phyloP scores from a whole-genome alignment of 2,888 invertebrate genomes.

The Diaperis boleti region DNA sequence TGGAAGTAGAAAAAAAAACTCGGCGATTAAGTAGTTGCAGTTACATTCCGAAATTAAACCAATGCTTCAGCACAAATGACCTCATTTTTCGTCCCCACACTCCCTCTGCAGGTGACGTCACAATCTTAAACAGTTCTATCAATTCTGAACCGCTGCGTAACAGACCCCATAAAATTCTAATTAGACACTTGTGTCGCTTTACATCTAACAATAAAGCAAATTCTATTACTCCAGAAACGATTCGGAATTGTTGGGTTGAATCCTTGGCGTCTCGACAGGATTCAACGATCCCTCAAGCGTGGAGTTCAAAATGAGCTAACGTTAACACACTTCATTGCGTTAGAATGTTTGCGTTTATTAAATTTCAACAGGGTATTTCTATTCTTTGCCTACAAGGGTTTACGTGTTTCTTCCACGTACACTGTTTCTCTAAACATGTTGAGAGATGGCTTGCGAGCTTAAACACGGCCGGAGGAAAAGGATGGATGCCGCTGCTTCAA shows the following conservation, averaged over 20 bases:
- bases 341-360: slow-evolving; percentile 53
- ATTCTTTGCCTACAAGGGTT: slow-evolving; percentile 25
- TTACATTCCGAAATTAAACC: too few relatives aligned
- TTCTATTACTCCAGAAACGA: slow-evolving; percentile 26
- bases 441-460: neutral
- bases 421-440: neutral
- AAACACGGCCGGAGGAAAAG: neutral
- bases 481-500: too few relatives aligned
- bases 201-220: slow-evolving; percentile 14
- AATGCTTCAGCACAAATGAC: too few relatives aligned
- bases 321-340: slow-evolving; percentile 54
- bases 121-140: too few relatives aligned
- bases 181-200: too few relatives aligned
- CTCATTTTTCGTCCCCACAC: too few relatives aligned
- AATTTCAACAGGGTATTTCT: slow-evolving; percentile 45
- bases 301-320: slow-evolving; percentile 46
- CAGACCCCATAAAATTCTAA: too few relatives aligned
- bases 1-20: too few relatives aligned
- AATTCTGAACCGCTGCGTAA: too few relatives aligned
- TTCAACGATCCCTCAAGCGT: slow-evolving; percentile 30
- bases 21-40: too few relatives aligned
- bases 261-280: slow-evolving; percentile 15
- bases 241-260: slow-evolving; percentile 32
- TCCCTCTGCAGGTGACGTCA: too few relatives aligned
- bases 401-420: slow-evolving; percentile 10